These are phyloP conservation scores for Pachypeltis micranthus DNA, from an alignment of 1,140 invertebrate species.

Conservation along the genomic window DNA sequence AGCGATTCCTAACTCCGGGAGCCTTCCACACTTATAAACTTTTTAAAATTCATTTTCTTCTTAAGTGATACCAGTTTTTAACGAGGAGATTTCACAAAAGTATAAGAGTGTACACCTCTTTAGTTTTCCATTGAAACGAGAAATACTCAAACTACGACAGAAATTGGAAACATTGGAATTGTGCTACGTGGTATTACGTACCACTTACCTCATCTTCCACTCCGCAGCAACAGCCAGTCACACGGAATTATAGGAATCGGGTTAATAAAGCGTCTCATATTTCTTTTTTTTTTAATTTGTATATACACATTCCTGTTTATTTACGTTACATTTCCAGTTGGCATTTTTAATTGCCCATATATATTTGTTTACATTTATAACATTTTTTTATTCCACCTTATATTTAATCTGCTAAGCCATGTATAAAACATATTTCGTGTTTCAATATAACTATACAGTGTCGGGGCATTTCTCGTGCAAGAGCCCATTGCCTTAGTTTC, in stretches of 20 bases:
- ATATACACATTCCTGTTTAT: slow-evolving; percentile 21
- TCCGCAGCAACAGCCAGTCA: background rate
- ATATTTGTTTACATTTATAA: slow-evolving; percentile 20
- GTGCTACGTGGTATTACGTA: no score
- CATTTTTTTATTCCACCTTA: slow-evolving; percentile 13
- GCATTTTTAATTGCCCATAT: slow-evolving; percentile 9
- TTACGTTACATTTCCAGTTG: slow-evolving; percentile 15
- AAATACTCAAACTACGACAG: no score
- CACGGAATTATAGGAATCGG: background rate
- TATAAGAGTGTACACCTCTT: no score
- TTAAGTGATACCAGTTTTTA: no score
- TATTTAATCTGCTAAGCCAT: slow-evolving; percentile 19
- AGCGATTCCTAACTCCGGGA: no score
- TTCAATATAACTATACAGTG: slow-evolving; percentile 14
- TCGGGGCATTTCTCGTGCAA: background rate
- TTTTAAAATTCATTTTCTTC: no score
- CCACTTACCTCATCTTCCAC: background rate
- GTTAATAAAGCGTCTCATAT: no score
- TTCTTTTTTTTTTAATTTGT: slow-evolving; percentile 15
- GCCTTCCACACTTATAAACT: no score
- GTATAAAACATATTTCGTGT: slow-evolving; percentile 22
- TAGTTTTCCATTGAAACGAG: no score
- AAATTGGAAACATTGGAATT: no score
- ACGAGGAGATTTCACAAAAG: no score
- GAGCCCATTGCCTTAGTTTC: background rate